Evolutionary conservation across 1,140 invertebrate species (phyloP), one percentile per base, ranked within the genome.

Genomic region (Dreissena rostriformis): DNA sequence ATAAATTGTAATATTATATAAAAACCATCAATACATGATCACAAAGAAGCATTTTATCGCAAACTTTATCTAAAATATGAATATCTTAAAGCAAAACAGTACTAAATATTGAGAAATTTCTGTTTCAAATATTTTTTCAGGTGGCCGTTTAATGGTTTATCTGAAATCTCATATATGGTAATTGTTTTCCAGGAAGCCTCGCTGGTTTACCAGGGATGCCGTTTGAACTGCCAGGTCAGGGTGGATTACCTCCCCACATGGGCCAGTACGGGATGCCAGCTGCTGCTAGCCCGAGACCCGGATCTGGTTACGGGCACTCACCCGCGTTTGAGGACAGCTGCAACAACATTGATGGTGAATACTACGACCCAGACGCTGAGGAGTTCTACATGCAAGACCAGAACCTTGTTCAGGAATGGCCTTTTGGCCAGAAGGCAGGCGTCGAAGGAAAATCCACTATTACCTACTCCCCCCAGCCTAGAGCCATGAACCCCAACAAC

Each of bases 341-440:
- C 75, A 53, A 85, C 84, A 51, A 88, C 86, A n/a, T 91, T 79
- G 61, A 89, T 81, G 67, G 84, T 67, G 74, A 91, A 81, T 70
- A 89, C 84, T 90, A 91, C 29, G 88, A 90, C 55, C 78, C 89
- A 66, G 88, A 87, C 26, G 49, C 22, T 29, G 79, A 82, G 22
- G 76, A 85, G 55, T 87, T 71, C 53, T 85, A 70, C 67, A 82
- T 73, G 19, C 73, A 80, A 15, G 87, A 90, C 24, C 81, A 85
- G 39, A 86, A 89, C n/a, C 71, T 90, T 14, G 82, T 86, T 8
- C 90, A 89, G 65, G 88, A 91, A 22, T 91, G 89, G 88, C 88
- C 90, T 10, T 88, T 88, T 72, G 88, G 86, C 10, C 51, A 88
- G 55, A 85, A 84, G 65, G 68, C 90, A 51, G 86, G 86, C 12